Evolutionary conservation across 2,888 invertebrate species (phyloP).

Genomic region (Lacanobia oleracea): DNA sequence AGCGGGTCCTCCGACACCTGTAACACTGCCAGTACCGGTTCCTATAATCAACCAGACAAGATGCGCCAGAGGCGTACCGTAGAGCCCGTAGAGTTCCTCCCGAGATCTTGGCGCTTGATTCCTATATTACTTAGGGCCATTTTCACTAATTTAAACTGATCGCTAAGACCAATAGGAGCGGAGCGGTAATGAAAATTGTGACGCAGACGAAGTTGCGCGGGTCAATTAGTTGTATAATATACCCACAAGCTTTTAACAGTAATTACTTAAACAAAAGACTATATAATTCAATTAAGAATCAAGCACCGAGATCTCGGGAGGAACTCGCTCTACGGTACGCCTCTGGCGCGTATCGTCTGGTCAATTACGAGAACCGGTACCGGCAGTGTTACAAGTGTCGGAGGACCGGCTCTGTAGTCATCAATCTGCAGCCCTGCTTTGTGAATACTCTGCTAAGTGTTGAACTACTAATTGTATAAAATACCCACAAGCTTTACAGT

Average conservation of each 20-base stretch:
- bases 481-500: no score
- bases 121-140: no score
- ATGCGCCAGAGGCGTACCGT: background rate
- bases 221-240: no score
- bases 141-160: no score
- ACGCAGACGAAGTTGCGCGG: no score
- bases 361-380: slow-evolving; percentile 36
- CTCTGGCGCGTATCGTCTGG: background rate
- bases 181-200: no score
- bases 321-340: no score
- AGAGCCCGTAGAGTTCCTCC: slow-evolving; percentile 13
- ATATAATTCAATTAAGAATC: background rate
- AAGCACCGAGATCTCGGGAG: background rate
- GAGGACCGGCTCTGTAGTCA: slow-evolving; percentile 24
- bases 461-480: background rate
- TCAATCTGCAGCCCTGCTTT: slow-evolving; percentile 26
- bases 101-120: background rate
- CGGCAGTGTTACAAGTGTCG: slow-evolving; percentile 30
- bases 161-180: no score
- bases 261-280: background rate
- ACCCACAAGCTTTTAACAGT: no score
- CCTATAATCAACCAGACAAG: slow-evolving; percentile 20
- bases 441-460: background rate
- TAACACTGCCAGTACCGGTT: slow-evolving; percentile 33
- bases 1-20: slow-evolving; percentile 38